Evolutionary conservation across 2,797 vertebrate species (phyloP), one percentile per base, ranked within the genome.

Genomic region (Dendrocincla tyrannina): DNA sequence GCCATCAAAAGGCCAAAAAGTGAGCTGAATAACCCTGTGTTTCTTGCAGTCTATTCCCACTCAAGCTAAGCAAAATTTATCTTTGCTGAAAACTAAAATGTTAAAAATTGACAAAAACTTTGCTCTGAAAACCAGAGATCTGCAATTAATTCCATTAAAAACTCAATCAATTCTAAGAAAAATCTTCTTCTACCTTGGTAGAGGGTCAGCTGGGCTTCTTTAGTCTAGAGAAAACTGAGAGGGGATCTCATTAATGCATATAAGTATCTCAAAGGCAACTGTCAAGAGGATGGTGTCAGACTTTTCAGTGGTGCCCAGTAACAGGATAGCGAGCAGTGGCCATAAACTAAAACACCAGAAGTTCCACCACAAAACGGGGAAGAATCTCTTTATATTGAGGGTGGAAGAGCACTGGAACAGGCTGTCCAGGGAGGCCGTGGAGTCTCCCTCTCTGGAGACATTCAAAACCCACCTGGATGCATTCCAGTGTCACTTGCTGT

Each of bases 241-340:
- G 25, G 13, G 13, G 5, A 60, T n/a, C 15, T 59, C 32, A 66
- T 13, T 33, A 35, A 59, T 7, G 7, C 25, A 78, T 8, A 35
- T 8, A 84, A 72, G 13, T 41, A 32, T 28, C 30, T 60, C 22
- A 60, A 20, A 32, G 46, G 27, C 27, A 11, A 22, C 15, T 53
- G 23, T n/a, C 11, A 67, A 78, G 33, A 47, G 3, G 30, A 66
- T 24, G 15, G 18, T 59, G 46, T 33, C 52, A 52, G 33, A 58
- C 17, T 35, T 35, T 27, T 52, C 52, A 42, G 11, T 14, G 18
- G 32, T 53, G 22, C 22, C 22, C 52, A 73, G 18, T 0, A 0
- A 60, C 27, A 60, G 27, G 19, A 66, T 0, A 0, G 41, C 30
- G 4, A 53, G 22, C 9, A 73, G 27, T 9, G 25, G 16, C 39